These are phyloP conservation scores for Dolomedes plantarius DNA, from an alignment of 2,888 invertebrate genomes.

Conservation along the genomic window DNA sequence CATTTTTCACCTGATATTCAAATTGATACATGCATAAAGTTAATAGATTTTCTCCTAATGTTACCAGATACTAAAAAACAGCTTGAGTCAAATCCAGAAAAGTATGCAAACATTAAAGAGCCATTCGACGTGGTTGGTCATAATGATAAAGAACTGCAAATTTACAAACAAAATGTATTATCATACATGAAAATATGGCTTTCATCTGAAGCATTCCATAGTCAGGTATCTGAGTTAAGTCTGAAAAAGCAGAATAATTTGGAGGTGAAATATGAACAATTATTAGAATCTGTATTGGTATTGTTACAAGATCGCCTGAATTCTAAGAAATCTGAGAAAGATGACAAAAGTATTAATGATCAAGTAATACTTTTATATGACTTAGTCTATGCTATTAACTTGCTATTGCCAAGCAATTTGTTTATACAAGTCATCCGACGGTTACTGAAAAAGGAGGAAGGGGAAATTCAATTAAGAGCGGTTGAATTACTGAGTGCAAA, in stretches of 20 bases:
- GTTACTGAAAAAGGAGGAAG: constrained; percentile 83
- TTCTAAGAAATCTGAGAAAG: background rate
- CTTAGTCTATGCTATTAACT: constrained; percentile 79
- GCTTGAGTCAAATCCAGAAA: background rate
- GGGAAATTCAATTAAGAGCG: constrained; percentile 86
- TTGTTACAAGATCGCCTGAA: constrained; percentile 74
- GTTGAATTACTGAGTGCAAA: constrained; percentile 90
- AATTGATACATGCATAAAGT: constrained; percentile 82
- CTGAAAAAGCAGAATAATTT: constrained; percentile 79
- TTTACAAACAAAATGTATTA: constrained; percentile 88
- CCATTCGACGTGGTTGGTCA: constrained; percentile 50
- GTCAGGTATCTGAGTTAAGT: constrained; percentile 81
- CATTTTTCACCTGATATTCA: constrained; percentile 83
- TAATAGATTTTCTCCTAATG: constrained; percentile 82
- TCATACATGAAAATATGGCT: constrained; percentile 85
- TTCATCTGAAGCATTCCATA: constrained; percentile 83
- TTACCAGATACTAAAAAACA: constrained; percentile 81
- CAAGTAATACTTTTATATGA: constrained; percentile 36
- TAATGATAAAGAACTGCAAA: constrained; percentile 86
- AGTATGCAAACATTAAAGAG: constrained; percentile 22
- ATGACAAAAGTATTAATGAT: background rate
- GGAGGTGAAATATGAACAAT: constrained; percentile 82
- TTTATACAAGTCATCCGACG: constrained; percentile 87
- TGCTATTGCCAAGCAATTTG: constrained; percentile 75
- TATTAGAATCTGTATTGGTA: constrained; percentile 77